A percentile compares a stretch with the other conserved stretches of the same genome.
Conservation (phyloP, 2,888 invertebrate genomes). For the Tupiocoris notatus region DNA sequence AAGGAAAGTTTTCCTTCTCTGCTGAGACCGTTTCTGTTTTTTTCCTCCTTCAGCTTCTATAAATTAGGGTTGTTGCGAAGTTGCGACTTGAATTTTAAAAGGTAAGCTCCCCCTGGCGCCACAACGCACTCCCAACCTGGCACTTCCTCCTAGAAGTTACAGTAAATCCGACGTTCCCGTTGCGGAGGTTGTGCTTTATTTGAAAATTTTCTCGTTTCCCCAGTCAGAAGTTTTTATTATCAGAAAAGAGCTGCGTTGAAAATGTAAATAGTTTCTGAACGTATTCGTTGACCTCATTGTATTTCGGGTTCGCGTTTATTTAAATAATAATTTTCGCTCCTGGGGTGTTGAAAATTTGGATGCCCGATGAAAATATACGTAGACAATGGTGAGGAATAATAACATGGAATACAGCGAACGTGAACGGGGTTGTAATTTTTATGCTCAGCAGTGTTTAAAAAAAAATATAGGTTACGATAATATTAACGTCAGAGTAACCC, state of each 20-base stretch:
- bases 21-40: neutral
- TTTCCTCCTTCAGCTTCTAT: conserved; percentile 4
- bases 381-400: too few species aligned
- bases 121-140: neutral
- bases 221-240: neutral
- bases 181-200: neutral
- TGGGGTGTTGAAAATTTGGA: too few species aligned
- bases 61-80: conserved; percentile 40
- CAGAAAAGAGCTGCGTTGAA: neutral
- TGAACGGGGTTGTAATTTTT: too few species aligned
- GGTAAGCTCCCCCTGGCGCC: neutral
- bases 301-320: neutral
- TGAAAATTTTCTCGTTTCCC: neutral
- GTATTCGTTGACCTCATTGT: neutral
- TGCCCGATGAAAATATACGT: too few species aligned
- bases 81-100: conserved; percentile 37
- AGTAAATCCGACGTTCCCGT: neutral
- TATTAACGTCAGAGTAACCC: too few species aligned
- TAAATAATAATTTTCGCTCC: too few species aligned
- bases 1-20: conserved; percentile 5
- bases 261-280: neutral
- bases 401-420: too few species aligned
- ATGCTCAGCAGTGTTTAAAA: too few species aligned
- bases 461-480: too few species aligned
- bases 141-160: neutral